Evolutionary conservation across 2,888 invertebrate species (phyloP).

Genomic region (Drosophila niveifrons): DNA sequence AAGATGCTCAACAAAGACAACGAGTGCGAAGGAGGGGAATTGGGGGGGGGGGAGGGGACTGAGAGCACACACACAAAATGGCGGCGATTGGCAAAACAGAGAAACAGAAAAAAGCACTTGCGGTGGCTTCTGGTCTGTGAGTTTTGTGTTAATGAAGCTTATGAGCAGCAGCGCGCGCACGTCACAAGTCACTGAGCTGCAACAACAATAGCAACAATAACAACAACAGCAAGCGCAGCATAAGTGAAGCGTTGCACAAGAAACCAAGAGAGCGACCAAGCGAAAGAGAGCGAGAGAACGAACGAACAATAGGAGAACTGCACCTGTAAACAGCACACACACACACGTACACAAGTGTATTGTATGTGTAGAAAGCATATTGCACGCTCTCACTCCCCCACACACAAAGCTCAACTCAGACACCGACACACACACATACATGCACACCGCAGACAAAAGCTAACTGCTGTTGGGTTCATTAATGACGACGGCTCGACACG

Average conservation of each 20-base stretch:
- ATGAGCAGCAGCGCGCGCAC: slow-evolving; percentile 72
- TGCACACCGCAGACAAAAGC: slow-evolving; percentile 58
- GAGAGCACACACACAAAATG: slow-evolving; percentile 52
- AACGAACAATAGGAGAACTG: slow-evolving; percentile 68
- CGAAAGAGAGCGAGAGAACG: slow-evolving; percentile 24
- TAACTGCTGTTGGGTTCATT: slow-evolving; percentile 68
- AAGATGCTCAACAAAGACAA: slow-evolving; percentile 2
- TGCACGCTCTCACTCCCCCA: slow-evolving; percentile 34
- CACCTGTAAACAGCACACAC: slow-evolving; percentile 69
- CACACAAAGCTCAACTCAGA: not conserved
- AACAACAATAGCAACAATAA: slow-evolving; percentile 52
- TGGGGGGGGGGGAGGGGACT: not conserved
- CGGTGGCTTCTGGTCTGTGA: slow-evolving; percentile 36
- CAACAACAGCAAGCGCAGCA: slow-evolving; percentile 51
- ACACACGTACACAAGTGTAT: not conserved
- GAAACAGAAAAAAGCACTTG: slow-evolving; percentile 22
- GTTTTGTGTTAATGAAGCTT: slow-evolving; percentile 74
- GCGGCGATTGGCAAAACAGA: slow-evolving; percentile 49
- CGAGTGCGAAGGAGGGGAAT: not conserved
- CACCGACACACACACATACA: slow-evolving; percentile 8
- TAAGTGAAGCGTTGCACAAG: slow-evolving; percentile 74
- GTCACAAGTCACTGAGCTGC: slow-evolving; percentile 79
- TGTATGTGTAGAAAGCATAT: slow-evolving; percentile 48
- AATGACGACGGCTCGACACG: slow-evolving; percentile 75
- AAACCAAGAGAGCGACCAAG: slow-evolving; percentile 12